Conservation (phyloP, 2,888 invertebrate species). For the Hirtodrosophila alboralis region DNA sequence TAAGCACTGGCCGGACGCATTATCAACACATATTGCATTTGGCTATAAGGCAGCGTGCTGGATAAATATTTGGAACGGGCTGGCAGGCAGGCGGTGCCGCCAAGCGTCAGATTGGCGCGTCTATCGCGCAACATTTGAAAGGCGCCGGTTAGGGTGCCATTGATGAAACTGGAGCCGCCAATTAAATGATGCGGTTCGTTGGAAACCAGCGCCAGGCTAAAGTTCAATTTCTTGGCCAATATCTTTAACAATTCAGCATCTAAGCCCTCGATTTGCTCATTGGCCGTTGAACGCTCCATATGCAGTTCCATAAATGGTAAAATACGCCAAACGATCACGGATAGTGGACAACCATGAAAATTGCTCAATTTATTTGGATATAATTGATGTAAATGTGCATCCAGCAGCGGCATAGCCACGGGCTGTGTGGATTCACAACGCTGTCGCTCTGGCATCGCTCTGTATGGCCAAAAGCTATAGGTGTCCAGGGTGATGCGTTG, state of each 20-base stretch:
- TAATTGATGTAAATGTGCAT: slow-evolving; percentile 14
- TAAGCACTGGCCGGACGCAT: slow-evolving; percentile 31
- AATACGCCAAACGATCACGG: slow-evolving; percentile 56
- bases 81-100: slow-evolving; percentile 54
- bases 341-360: slow-evolving; percentile 71
- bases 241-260: slow-evolving; percentile 53
- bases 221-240: slow-evolving; percentile 53
- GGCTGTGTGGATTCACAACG: slow-evolving; percentile 36
- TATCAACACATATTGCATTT: slow-evolving; percentile 49
- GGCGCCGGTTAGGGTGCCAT: slow-evolving; percentile 60
- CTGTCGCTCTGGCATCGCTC: background rate
- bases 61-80: slow-evolving; percentile 37
- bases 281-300: background rate
- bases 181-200: slow-evolving; percentile 54
- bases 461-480: slow-evolving; percentile 52
- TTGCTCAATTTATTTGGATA: slow-evolving; percentile 60
- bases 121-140: slow-evolving; percentile 51
- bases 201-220: slow-evolving; percentile 35
- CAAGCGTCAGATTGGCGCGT: slow-evolving; percentile 53
- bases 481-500: background rate
- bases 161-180: slow-evolving; percentile 46
- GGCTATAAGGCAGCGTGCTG: slow-evolving; percentile 48
- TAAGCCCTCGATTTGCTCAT: slow-evolving; percentile 31
- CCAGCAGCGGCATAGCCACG: background rate
- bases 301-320: slow-evolving; percentile 52